Base-by-base conservation (phyloP, 1,140 invertebrate genomes). In the Maniola jurtina region DNA sequence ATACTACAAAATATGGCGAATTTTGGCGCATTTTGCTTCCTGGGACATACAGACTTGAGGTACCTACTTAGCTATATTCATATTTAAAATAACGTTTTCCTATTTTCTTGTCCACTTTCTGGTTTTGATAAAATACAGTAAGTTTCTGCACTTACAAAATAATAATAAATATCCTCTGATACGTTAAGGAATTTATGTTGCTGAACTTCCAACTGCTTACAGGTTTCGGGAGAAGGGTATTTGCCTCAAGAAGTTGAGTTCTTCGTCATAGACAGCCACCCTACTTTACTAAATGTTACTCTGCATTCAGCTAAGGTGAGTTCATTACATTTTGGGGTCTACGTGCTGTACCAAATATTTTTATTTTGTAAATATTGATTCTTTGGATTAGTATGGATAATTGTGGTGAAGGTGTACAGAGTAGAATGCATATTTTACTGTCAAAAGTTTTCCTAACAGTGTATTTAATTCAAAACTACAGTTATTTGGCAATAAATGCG, bases 1-100 rank as follows among this genome's bases (percentile, higher is more conserved):
- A 95, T 78, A 96, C 96, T 6, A 98, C 96, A 1, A 96, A 96
- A 85, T 96, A 97, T 74, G 97, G 97, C n/a, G 97, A 98, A 91
- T 98, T 97, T 90, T 98, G 97, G 97, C 93, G 96, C 68, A 95
- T 98, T 40, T 89, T 98, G 6, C 76, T 97, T 50, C 97, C 97
- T 2, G 97, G 97, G 76, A 91, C 94, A 42, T 97, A 98, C 86
- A 95, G 94, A 74, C 83, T 98, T 25, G 95, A 97, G 92, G 96
- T 97, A n/a, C n/a, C n/a, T n/a, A n/a, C n/a, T n/a, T n/a, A 89
- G 89, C 76, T 73, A 50, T 56, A 14, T 14, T n/a, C 4, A 11
- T 47, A n/a, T 47, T n/a, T 9, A 11, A 38, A 47, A n/a, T n/a
- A n/a, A 47, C 1, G 45, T 47, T 38, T 38, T 0, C 7, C 38